Percentiles rank a stretch among this genome's conserved stretches.
Conservation (phyloP, 2,113 vertebrate genomes). For the Vombatus ursinus region DNA sequence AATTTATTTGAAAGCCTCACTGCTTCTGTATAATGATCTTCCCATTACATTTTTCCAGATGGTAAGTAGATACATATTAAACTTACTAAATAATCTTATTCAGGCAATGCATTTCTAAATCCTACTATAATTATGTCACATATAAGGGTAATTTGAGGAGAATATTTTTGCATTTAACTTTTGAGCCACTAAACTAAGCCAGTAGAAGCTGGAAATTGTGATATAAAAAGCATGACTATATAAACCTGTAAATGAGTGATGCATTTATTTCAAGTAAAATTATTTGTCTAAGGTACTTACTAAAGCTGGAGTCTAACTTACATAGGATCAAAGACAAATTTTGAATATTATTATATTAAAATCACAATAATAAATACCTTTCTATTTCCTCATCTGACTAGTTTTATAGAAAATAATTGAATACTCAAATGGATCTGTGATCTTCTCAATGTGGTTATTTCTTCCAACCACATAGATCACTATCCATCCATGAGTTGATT, state of each 20-base stretch:
- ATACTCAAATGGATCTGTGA: no score
- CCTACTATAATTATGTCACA: not conserved
- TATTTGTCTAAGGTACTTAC: constrained; percentile 27
- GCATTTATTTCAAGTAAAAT: not conserved
- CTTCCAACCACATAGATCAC: no score
- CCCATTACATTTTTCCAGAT: not conserved
- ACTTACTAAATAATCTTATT: constrained; percentile 31
- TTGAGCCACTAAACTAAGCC: no score
- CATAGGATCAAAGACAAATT: not conserved
- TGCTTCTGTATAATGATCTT: not conserved
- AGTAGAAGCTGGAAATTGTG: no score
- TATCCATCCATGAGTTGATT: no score
- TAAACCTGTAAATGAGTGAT: no score
- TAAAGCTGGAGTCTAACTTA: not conserved
- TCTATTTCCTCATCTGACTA: not conserved
- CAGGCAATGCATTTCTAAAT: not conserved
- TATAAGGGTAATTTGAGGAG: constrained; percentile 3
- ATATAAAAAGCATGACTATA: no score
- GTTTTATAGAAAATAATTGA: no score
- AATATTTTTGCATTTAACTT: no score
- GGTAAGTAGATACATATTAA: not conserved
- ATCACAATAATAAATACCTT: not conserved
- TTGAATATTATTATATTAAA: not conserved
- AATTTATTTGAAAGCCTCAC: not conserved
- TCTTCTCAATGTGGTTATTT: no score